Conservation (phyloP, 2,888 invertebrate species). For the Phaonia tiefii region DNA sequence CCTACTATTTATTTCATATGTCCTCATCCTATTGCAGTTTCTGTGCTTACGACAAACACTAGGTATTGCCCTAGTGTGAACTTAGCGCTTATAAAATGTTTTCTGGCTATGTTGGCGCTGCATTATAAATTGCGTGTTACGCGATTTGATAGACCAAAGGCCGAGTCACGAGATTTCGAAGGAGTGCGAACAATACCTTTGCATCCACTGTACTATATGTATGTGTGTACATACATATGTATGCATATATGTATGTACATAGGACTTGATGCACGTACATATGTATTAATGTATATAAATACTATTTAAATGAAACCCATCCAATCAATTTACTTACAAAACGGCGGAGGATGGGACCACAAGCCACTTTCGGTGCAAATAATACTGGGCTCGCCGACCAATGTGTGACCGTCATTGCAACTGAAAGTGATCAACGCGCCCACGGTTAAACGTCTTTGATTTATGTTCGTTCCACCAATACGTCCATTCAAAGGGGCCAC, state of each 20-base stretch:
- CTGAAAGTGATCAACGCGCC: constrained; percentile 91
- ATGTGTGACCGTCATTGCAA: constrained; percentile 84
- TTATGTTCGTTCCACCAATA: constrained; percentile 79
- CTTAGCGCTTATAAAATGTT: too few relatives aligned
- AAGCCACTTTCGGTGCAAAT: constrained; percentile 93
- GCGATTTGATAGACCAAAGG: too few relatives aligned
- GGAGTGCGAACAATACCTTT: too few relatives aligned
- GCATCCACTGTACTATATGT: not conserved
- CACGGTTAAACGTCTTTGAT: constrained; percentile 86
- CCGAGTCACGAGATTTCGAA: too few relatives aligned
- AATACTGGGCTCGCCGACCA: constrained; percentile 88
- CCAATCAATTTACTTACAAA: constrained; percentile 83
- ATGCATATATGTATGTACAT: not conserved
- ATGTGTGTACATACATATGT: not conserved
- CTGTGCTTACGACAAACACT: too few relatives aligned
- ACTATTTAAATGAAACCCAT: constrained; percentile 27
- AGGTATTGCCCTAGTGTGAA: too few relatives aligned
- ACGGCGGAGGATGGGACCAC: constrained; percentile 93
- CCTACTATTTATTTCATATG: too few relatives aligned
- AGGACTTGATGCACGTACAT: not conserved
- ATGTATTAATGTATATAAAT: constrained; percentile 7
- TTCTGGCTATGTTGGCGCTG: too few relatives aligned
- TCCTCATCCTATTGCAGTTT: too few relatives aligned
- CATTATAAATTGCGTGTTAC: too few relatives aligned
- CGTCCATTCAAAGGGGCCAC: constrained; percentile 87